These are phyloP conservation scores for Ammodytes marinus DNA, from an alignment of 2,113 vertebrate genomes.

Conservation along the genomic window DNA sequence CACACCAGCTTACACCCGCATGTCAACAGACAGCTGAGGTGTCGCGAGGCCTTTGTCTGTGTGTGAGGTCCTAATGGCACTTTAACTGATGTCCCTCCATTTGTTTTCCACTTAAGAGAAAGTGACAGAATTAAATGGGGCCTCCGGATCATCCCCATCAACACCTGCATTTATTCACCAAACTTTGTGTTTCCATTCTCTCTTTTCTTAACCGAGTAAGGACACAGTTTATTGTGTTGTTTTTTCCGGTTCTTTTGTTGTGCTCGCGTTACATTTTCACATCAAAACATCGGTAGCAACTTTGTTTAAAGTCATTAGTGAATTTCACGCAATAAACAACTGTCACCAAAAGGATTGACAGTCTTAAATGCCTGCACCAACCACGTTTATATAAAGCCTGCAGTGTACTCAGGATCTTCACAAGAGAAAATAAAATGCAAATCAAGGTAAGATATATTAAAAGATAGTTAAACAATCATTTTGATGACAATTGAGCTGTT, in stretches of 20 bases:
- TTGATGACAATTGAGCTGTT: too few species aligned
- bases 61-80: constrained; percentile 62
- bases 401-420: too few species aligned
- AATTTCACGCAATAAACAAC: not conserved
- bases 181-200: not conserved
- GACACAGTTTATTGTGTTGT: not conserved
- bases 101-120: constrained; percentile 1
- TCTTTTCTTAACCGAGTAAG: not conserved
- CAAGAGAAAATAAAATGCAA: not conserved
- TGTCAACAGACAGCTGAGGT: constrained; percentile 58
- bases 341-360: not conserved
- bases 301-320: not conserved
- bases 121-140: too few species aligned
- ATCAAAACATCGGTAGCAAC: not conserved
- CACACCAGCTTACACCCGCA: constrained; percentile 26
- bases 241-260: not conserved
- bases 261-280: not conserved
- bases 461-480: too few species aligned
- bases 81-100: constrained; percentile 38
- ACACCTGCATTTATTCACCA: not conserved
- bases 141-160: not conserved
- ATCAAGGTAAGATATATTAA: not conserved
- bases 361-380: not conserved
- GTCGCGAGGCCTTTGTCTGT: constrained; percentile 37
- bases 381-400: too few species aligned